These are phyloP conservation scores for Pristionchus fissidentatus DNA, from an alignment of 2,888 invertebrate species.

Conservation along the genomic window DNA sequence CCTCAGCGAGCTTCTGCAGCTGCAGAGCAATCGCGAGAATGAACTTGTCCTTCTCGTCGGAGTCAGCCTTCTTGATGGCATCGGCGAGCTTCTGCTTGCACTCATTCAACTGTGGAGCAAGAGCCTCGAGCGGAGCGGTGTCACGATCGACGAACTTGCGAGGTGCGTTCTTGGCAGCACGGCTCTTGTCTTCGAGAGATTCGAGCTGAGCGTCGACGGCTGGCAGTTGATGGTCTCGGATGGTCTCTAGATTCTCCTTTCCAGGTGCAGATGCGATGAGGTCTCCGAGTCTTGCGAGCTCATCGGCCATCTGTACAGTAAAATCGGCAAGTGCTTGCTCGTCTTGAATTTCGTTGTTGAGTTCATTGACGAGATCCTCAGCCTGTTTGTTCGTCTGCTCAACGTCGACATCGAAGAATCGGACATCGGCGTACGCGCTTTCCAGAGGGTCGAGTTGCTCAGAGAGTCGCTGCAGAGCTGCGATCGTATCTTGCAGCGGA, in stretches of 20 bases:
- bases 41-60: constrained; percentile 46
- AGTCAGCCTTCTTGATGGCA: constrained; percentile 24
- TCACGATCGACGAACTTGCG: constrained; percentile 41
- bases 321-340: constrained; percentile 60
- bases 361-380: constrained; percentile 58
- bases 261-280: constrained; percentile 44
- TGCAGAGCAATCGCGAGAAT: constrained; percentile 42
- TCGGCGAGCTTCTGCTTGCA: constrained; percentile 37
- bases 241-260: constrained; percentile 36
- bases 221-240: constrained; percentile 38
- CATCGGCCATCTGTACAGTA: constrained; percentile 56
- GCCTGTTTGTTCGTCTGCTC: constrained; percentile 64
- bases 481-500: constrained; percentile 54
- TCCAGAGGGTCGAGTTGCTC: constrained; percentile 59
- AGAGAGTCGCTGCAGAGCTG: constrained; percentile 57
- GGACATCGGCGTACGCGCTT: constrained; percentile 62
- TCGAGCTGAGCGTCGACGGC: constrained; percentile 32
- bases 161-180: constrained; percentile 41
- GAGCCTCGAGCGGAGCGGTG: neutral
- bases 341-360: constrained; percentile 57
- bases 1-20: constrained; percentile 33
- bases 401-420: constrained; percentile 67
- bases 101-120: neutral
- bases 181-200: constrained; percentile 37
- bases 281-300: constrained; percentile 52